Conservation (phyloP, 2,797 vertebrate species). For the Enteromius paludinosus region DNA sequence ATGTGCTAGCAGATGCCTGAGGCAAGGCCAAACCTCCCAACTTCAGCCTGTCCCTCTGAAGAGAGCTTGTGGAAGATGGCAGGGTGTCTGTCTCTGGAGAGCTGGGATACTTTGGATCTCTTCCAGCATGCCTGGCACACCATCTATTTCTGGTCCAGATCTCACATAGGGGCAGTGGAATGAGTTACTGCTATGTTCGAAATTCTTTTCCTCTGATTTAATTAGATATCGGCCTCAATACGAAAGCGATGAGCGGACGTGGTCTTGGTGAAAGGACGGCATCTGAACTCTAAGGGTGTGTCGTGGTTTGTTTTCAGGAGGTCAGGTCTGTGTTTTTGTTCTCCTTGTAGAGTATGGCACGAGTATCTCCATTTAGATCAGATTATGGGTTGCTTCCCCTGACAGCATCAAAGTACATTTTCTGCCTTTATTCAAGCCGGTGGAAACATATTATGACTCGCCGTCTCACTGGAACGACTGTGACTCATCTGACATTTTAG, state of each 20-base stretch:
- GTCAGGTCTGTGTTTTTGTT: slow-evolving; percentile 17
- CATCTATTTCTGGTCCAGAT: slow-evolving; percentile 60
- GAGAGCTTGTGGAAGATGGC: slow-evolving; percentile 30
- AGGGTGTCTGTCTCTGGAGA: slow-evolving; percentile 36
- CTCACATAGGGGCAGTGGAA: slow-evolving; percentile 57
- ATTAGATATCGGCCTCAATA: slow-evolving; percentile 54
- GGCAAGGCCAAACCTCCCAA: slow-evolving; percentile 5
- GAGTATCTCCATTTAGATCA: slow-evolving; percentile 66
- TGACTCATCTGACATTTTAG: slow-evolving; percentile 81
- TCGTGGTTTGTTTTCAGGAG: neutral
- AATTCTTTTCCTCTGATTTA: slow-evolving; percentile 60
- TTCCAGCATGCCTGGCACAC: slow-evolving; percentile 44
- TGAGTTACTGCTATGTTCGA: slow-evolving; percentile 43
- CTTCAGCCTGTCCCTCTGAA: slow-evolving; percentile 22
- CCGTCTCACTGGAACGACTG: slow-evolving; percentile 69
- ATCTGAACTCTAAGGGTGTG: neutral
- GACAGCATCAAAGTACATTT: slow-evolving; percentile 69
- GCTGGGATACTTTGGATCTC: slow-evolving; percentile 33
- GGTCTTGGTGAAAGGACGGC: neutral
- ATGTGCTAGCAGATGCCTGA: neutral
- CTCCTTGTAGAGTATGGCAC: neutral
- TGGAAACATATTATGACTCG: slow-evolving; percentile 69
- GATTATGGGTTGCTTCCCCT: slow-evolving; percentile 63
- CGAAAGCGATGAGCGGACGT: slow-evolving; percentile 23
- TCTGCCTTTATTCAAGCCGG: slow-evolving; percentile 61